phyloP scores from a whole-genome alignment of 2,888 invertebrate genomes.

The Megaustenia siamemsis region DNA sequence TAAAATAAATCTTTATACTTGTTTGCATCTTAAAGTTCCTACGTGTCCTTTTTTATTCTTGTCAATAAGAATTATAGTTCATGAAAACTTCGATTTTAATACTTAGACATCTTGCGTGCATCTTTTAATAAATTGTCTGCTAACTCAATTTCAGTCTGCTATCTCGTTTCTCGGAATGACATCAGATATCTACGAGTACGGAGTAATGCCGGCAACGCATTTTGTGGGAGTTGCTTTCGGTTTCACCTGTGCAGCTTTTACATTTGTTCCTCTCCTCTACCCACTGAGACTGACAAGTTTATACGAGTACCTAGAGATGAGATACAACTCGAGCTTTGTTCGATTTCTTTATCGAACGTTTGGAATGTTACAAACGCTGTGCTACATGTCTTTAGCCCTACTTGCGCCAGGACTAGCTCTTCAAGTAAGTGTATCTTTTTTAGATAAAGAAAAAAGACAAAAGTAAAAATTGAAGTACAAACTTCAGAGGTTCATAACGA shows the following conservation, averaged over 20 bases:
- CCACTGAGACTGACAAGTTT: slow-evolving; percentile 66
- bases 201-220: slow-evolving; percentile 58
- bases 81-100: too few species aligned
- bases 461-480: too few species aligned
- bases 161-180: slow-evolving; percentile 66
- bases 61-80: too few species aligned
- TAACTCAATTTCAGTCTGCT: slow-evolving; percentile 59
- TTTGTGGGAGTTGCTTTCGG: slow-evolving; percentile 55
- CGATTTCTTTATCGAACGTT: slow-evolving; percentile 59
- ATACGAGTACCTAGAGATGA: slow-evolving; percentile 65
- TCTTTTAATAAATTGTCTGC: too few species aligned
- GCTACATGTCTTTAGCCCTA: slow-evolving; percentile 62
- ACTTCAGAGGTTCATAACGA: too few species aligned
- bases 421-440: slow-evolving; percentile 51
- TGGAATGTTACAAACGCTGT: slow-evolving; percentile 66
- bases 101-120: too few species aligned
- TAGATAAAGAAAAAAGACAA: too few species aligned
- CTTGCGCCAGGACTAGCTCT: slow-evolving; percentile 63
- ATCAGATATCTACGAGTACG: slow-evolving; percentile 63
- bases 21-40: too few species aligned
- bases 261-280: slow-evolving; percentile 63
- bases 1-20: too few species aligned
- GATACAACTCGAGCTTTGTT: slow-evolving; percentile 63
- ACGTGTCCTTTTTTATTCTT: too few species aligned
- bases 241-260: slow-evolving; percentile 55